Evolutionary conservation across 1,140 invertebrate species (phyloP).

Genomic region (Oscheius sp.): DNA sequence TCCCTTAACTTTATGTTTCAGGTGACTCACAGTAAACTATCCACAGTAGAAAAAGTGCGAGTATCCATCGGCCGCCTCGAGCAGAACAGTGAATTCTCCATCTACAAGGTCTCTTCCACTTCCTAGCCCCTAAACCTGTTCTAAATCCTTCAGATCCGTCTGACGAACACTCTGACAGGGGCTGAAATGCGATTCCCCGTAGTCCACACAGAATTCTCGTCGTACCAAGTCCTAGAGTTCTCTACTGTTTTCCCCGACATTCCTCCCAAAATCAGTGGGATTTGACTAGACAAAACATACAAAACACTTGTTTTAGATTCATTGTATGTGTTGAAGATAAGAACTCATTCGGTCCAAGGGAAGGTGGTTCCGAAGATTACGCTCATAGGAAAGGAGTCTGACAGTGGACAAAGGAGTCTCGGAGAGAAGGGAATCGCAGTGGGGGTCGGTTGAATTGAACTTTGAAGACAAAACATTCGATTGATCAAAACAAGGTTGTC

Average conservation of each 20-base stretch:
- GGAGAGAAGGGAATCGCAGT: not conserved
- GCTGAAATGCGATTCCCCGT: not conserved
- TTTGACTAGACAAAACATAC: not conserved
- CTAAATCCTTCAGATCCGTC: not conserved
- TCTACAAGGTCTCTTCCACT: not conserved
- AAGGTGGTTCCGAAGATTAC: not conserved
- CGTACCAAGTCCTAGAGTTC: not conserved
- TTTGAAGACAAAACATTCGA: no score
- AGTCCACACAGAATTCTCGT: not conserved
- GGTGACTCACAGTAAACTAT: not conserved
- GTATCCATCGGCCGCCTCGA: not conserved
- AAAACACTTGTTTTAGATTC: not conserved
- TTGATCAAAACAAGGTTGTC: no score
- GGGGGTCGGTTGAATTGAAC: not conserved
- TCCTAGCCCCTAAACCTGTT: not conserved
- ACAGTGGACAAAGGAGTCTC: not conserved
- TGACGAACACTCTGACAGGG: not conserved
- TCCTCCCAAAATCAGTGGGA: conserved; percentile 7
- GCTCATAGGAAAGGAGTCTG: not conserved
- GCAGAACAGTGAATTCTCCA: not conserved
- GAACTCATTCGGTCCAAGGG: not conserved
- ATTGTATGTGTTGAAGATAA: not conserved
- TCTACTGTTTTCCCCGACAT: conserved; percentile 2
- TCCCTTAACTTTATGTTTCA: not conserved
- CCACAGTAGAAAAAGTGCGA: conserved; percentile 2